A percentile compares a stretch with the other conserved stretches of the same genome.
phyloP scores from a whole-genome alignment of 1,140 invertebrate species.

The Sinonovacula constricta region DNA sequence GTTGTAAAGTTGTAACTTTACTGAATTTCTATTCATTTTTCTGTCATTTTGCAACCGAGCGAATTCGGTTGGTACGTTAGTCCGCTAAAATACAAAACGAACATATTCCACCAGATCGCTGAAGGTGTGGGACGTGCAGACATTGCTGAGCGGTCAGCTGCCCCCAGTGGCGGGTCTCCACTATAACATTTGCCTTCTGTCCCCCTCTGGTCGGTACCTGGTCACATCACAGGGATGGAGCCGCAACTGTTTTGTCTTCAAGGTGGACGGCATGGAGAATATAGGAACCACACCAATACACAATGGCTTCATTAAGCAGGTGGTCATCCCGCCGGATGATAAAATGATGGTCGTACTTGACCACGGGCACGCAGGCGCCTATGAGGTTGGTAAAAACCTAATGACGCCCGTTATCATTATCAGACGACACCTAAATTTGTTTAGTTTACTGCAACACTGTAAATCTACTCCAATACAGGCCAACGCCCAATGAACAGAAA shows the following conservation, averaged over 20 bases:
- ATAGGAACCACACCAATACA: neutral
- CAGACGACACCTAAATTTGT: neutral
- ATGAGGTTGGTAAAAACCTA: slow-evolving; percentile 8
- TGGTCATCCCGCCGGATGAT: neutral
- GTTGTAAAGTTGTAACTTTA: too few species aligned
- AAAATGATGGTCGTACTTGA: slow-evolving; percentile 8
- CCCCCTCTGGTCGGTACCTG: slow-evolving; percentile 10
- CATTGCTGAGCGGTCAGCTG: slow-evolving; percentile 7
- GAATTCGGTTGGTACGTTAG: too few species aligned
- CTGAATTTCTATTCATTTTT: too few species aligned
- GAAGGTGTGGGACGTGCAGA: slow-evolving; percentile 29
- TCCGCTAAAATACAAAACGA: too few species aligned
- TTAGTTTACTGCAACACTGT: neutral
- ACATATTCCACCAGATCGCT: slow-evolving; percentile 28
- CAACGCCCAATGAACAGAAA: neutral
- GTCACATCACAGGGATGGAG: slow-evolving; percentile 34
- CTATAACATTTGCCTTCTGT: slow-evolving; percentile 14
- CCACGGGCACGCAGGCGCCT: slow-evolving; percentile 33
- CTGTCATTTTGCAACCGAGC: too few species aligned
- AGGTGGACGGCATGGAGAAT: neutral
- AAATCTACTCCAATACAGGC: neutral
- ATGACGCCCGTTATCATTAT: too few species aligned
- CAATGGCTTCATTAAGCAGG: slow-evolving; percentile 17
- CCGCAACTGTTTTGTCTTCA: slow-evolving; percentile 5
- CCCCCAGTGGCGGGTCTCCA: slow-evolving; percentile 21